Percentiles rank a stretch among this genome's conserved stretches.
Conservation (phyloP, 2,113 vertebrate genomes). For the Actinemys pallida region DNA sequence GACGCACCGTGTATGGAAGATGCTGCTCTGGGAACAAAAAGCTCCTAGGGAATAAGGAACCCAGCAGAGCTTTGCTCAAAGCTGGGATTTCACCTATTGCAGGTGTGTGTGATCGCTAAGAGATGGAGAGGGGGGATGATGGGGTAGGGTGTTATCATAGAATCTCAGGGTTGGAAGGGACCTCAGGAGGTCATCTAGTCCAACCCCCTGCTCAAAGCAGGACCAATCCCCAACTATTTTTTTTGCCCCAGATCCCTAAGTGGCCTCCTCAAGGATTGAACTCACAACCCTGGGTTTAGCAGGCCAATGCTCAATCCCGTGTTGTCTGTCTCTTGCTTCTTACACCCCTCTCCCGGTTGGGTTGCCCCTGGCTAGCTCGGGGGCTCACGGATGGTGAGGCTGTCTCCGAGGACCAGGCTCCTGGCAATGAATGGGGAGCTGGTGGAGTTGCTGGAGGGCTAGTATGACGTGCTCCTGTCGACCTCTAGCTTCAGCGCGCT, state of each 20-base stretch:
- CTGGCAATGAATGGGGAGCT: not conserved
- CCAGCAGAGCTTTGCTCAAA: not conserved
- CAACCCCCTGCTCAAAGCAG: no score
- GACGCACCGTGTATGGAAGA: not conserved
- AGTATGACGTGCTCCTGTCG: no score
- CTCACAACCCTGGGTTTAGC: no score
- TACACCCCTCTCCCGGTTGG: not conserved
- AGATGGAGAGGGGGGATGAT: not conserved
- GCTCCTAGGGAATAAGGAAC: not conserved
- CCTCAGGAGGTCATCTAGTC: no score
- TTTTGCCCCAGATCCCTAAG: no score
- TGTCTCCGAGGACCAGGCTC: not conserved
- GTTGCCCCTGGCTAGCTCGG: accelerated
- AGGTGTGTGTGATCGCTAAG: not conserved
- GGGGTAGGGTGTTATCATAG: no score
- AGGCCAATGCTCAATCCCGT: no score
- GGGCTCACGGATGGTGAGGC: not conserved
- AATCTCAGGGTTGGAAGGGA: no score
- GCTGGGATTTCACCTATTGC: not conserved
- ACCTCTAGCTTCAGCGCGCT: no score
- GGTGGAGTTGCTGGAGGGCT: not conserved
- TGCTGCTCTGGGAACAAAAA: not conserved
- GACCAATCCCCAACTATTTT: no score
- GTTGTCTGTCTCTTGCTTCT: no score
- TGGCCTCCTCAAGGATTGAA: no score